Conservation (phyloP, 2,113 vertebrate species). For the Melanerpes aurifrons region DNA sequence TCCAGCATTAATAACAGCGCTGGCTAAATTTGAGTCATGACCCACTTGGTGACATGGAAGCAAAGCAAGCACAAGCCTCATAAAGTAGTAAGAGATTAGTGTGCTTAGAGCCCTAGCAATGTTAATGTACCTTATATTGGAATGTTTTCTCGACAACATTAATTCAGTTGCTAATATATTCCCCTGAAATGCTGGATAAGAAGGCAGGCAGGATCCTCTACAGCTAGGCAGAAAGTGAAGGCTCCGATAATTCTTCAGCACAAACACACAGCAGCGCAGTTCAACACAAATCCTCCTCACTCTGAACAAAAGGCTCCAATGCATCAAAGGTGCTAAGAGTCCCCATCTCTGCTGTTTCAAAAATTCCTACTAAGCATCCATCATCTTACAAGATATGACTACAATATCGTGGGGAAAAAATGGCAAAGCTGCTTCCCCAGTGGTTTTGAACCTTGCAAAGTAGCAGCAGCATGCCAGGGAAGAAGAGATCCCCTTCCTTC, state of each 20-base stretch:
- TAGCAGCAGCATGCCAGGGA: neutral
- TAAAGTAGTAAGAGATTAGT: conserved; percentile 3
- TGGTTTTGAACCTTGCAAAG: neutral
- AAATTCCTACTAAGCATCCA: neutral
- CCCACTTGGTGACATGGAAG: conserved; percentile 38
- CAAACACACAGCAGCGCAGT: neutral
- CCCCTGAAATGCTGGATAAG: neutral
- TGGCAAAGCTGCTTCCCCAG: neutral
- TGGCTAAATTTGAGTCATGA: conserved; percentile 55
- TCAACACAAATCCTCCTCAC: neutral
- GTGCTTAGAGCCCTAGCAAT: neutral
- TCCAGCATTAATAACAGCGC: conserved; percentile 21
- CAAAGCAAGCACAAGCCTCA: conserved; percentile 44
- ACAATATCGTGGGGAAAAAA: neutral
- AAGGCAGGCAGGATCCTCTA: neutral
- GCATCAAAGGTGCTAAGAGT: neutral
- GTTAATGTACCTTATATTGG: neutral
- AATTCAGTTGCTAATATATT: neutral
- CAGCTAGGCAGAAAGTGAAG: neutral
- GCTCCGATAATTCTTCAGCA: neutral
- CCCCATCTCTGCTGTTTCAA: neutral
- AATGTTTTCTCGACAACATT: neutral
- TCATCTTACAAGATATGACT: neutral
- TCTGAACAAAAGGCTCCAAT: neutral
- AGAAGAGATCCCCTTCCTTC: neutral